Evolutionary conservation across 2,797 vertebrate species (phyloP), one percentile per base, ranked within the genome.

Genomic region (Emys orbicularis): DNA sequence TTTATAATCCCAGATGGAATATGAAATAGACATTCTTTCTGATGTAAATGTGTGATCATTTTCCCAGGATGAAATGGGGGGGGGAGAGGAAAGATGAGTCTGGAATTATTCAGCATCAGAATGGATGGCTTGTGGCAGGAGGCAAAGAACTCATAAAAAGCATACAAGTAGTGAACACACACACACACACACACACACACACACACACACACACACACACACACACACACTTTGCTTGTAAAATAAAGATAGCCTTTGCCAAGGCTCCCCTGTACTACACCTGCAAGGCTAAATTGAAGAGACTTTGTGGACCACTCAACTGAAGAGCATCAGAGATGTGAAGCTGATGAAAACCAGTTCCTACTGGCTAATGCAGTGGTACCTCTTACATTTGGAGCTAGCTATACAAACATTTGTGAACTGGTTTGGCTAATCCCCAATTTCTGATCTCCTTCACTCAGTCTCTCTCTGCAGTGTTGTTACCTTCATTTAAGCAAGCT

Each of bases 61-160:
- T 79, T 83, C 23, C 54, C 53, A 83, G 74, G 23, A 12, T 57
- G 15, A 2, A 83, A 21, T 41, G 37, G 31, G 90, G 16, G 90
- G 4, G 2, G 18, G 41, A 5, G 41, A 41, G 41, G 61, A n/a
- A 76, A 16, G 68, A 90, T 23, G 83, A 59, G n/a, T 23, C 0
- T 44, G 3, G 9, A 86, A 10, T 72, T 72, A 18, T 61, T 89
- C 87, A 92, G 5, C 3, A 19, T 19, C 18, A 47, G 8, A 54
- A 41, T 10, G 0, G 29, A 10, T 61, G 12, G 13, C 25, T 72
- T 87, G 53, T 81, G 86, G 49, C 10, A 84, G 23, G 3, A 47
- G 65, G 77, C 0, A 0, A 90, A 90, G 79, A 72, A 44, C 29
- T 82, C 13, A 81, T n/a, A 19, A 1, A 27, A 31, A 1, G 7